Evolutionary conservation across 23 tunicate genomes (phyloP).

Genomic region (Aplidium turbinatum): DNA sequence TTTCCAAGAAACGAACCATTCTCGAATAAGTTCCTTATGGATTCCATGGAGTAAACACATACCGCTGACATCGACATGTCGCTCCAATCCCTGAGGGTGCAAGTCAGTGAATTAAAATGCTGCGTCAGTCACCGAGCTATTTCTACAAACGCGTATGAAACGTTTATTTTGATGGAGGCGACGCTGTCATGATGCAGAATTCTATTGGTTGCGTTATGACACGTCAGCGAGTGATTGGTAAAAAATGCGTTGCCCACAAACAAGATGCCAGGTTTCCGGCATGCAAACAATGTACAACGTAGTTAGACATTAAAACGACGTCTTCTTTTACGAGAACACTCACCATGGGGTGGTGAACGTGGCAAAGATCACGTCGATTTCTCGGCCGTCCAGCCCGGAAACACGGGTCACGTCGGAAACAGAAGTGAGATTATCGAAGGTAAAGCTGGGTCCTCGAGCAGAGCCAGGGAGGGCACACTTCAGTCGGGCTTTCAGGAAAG

Average conservation of each 20-base stretch:
- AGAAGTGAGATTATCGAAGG: constrained; percentile 76
- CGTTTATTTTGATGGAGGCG: no score
- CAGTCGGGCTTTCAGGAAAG: constrained; percentile 83
- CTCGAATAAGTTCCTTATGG: constrained; percentile 41
- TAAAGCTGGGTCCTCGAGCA: constrained; percentile 4
- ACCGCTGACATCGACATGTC: constrained; percentile 70
- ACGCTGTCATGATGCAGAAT: no score
- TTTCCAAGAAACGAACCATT: constrained; percentile 51
- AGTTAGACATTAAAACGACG: no score
- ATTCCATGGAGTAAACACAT: constrained; percentile 62
- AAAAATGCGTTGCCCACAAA: no score
- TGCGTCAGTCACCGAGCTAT: no score
- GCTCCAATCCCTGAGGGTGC: constrained; percentile 85
- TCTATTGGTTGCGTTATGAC: no score
- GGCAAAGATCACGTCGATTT: constrained; percentile 65
- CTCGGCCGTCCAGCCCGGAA: constrained; percentile 31
- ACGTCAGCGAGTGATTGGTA: no score
- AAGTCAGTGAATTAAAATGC: no score
- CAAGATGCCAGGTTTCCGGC: no score
- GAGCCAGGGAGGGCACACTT: constrained; percentile 46
- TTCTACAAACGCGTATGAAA: no score
- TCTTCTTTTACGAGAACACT: constrained; percentile 8
- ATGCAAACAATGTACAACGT: no score
- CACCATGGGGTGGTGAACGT: constrained; percentile 93
- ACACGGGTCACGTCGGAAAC: constrained; percentile 65